Base-by-base conservation (phyloP, 2,888 invertebrate species). In the Melipona beecheii region DNA sequence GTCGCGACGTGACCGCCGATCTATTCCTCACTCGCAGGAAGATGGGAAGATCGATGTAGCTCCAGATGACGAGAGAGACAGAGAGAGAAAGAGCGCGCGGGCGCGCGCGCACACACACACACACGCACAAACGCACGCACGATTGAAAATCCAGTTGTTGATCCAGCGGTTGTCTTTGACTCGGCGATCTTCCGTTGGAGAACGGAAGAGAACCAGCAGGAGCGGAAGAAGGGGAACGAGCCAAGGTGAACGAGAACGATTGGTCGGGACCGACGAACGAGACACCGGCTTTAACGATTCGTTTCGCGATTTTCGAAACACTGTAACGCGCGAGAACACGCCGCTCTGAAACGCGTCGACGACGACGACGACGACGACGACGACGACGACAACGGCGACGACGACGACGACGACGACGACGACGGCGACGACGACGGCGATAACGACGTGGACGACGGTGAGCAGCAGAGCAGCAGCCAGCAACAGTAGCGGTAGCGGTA, bases 221-320 rank as follows among this genome's bases (percentile, higher is more conserved):
- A 60, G 9, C 27, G 24, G 60, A 9, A 15, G 15, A 21, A 31
- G 21, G 54, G 27, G 2, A 11, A 58, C 17, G 31, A 62, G 62
- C 43, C 11, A 31, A 31, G 64, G 21, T 21, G 21, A 31, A 31
- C 13, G 21, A 15, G 62, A 31, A 64, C 62, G 62, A 64, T 24
- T 21, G 17, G 36, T 21, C 21, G n/a, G n/a, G n/a, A 24, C 21
- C 64, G 54, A 54, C 65, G 54, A 56, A 66, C 75, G 24, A 27
- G 6, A 17, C 1, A 75, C 52, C 76, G 69, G 56, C 36, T 62
- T 49, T 65, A 70, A 70, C 76, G 80, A 64, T 56, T 31, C 54
- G 68, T 75, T 36, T 76, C 75, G 58, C 70, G 75, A 21, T 64
- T 68, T n/a, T 49, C 72, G 72, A n/a, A n/a, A 62, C 83, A 83